A percentile compares a stretch with the other conserved stretches of the same genome.
Evolutionary conservation across 2,113 vertebrate species (phyloP).

Genomic region (Redunca redunca): DNA sequence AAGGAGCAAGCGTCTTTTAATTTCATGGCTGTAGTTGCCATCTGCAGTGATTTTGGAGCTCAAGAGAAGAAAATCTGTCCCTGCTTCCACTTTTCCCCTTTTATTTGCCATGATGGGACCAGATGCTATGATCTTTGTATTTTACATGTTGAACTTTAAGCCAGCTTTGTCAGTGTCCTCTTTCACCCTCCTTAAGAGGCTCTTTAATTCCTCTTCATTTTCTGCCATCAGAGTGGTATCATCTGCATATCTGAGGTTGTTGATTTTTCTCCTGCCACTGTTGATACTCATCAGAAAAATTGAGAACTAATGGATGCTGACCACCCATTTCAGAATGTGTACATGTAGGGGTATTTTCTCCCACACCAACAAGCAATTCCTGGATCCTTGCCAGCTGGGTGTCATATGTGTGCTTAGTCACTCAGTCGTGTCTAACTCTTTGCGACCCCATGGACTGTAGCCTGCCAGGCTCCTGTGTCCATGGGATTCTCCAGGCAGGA

Average conservation of each 20-base stretch:
- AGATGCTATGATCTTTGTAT: not conserved
- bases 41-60: not conserved
- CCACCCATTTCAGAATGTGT: not conserved
- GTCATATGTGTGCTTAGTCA: not conserved
- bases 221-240: not conserved
- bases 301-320: not conserved
- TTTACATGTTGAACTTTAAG: not conserved
- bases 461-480: not conserved
- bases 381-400: not conserved
- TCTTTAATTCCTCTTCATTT: not conserved
- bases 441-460: accelerated
- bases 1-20: not conserved
- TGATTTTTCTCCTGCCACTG: not conserved
- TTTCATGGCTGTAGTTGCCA: not conserved
- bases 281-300: not conserved
- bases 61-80: not conserved
- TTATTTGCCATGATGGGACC: not conserved
- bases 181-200: not conserved
- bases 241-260: not conserved
- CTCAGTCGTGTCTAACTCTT: not conserved
- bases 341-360: not conserved
- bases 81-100: not conserved
- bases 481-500: not conserved
- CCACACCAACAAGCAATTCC: not conserved
- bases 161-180: not conserved